Conservation (phyloP, 2,797 vertebrate genomes). For the Tapirus indicus region DNA sequence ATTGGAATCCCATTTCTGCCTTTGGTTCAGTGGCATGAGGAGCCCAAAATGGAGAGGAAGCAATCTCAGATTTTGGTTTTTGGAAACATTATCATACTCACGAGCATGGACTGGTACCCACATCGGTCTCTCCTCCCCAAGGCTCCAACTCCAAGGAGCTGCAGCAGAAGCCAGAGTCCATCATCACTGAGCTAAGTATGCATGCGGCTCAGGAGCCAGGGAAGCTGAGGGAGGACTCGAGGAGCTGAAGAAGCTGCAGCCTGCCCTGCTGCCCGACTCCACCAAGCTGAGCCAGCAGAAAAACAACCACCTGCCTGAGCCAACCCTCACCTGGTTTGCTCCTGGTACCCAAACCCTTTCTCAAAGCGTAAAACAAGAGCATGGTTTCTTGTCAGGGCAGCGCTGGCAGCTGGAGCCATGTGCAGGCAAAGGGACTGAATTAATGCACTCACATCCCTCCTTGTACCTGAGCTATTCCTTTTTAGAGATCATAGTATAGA, state of each 20-base stretch:
- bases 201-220: neutral
- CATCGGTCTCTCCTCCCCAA: neutral
- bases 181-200: neutral
- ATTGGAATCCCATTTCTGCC: neutral
- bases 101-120: neutral
- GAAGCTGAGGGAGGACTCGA: neutral
- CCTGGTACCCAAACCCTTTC: neutral
- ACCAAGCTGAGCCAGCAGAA: neutral
- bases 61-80: neutral
- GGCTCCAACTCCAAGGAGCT: neutral
- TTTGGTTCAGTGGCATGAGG: neutral
- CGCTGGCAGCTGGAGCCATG: neutral
- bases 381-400: neutral
- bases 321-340: neutral
- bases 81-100: neutral
- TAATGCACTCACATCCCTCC: too few relatives aligned
- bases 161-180: neutral
- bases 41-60: neutral
- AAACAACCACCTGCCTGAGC: neutral
- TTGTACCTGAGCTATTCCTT: neutral
- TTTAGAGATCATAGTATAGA: neutral
- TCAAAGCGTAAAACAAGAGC: neutral
- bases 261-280: neutral
- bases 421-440: neutral
- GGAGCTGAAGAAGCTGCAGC: neutral